phyloP scores from a whole-genome alignment of 2,888 invertebrate species.

The Ectropis crepuscularia region DNA sequence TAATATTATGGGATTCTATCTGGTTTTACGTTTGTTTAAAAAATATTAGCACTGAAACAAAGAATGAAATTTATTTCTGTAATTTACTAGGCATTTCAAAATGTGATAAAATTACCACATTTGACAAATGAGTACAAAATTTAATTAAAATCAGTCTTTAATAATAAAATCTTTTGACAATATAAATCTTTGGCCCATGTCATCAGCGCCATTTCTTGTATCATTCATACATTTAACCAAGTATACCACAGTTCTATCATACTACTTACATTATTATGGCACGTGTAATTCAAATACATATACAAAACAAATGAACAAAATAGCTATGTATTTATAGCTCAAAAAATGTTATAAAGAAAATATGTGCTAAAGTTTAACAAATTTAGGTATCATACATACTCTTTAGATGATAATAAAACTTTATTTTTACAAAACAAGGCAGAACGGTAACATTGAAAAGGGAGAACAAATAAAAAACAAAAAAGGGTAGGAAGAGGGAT shows the following conservation, averaged over 20 bases:
- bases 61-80: background rate
- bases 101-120: background rate
- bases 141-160: conserved; percentile 26
- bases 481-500: conserved; percentile 34
- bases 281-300: conserved; percentile 12
- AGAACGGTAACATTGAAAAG: conserved; percentile 26
- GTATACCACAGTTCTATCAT: background rate
- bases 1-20: no score
- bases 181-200: conserved; percentile 21
- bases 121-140: background rate
- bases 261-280: conserved; percentile 10
- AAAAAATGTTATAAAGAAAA: conserved; percentile 15
- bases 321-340: conserved; percentile 21
- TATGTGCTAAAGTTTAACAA: conserved; percentile 15
- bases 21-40: no score
- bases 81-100: conserved; percentile 26
- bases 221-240: conserved; percentile 4
- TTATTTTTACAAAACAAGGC: conserved; percentile 35
- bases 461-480: conserved; percentile 20
- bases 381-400: conserved; percentile 26
- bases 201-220: conserved; percentile 11
- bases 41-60: no score
- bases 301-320: conserved; percentile 17
- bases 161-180: conserved; percentile 14
- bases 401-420: conserved; percentile 30